Conservation (phyloP, 2,888 invertebrate genomes). For the Drosophila helvetica region DNA sequence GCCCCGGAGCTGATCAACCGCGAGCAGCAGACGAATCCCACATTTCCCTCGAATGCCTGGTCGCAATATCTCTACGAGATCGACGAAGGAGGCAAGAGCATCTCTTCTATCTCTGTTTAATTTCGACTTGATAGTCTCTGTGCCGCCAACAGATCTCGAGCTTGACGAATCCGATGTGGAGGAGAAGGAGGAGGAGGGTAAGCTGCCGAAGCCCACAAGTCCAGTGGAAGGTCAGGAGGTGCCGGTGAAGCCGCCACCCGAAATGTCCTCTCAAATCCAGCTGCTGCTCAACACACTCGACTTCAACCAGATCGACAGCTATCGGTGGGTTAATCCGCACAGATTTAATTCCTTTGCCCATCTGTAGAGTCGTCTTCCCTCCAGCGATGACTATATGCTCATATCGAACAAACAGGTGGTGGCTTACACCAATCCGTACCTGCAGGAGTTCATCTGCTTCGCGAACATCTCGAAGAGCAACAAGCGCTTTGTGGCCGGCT, state of each 20-base stretch:
- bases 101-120: too few species aligned
- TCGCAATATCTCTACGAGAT: slow-evolving; percentile 87
- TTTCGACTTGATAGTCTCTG: background rate
- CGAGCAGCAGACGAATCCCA: slow-evolving; percentile 88
- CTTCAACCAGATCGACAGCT: slow-evolving; percentile 84
- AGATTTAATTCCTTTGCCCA: background rate
- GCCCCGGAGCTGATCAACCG: slow-evolving; percentile 84
- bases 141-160: slow-evolving; percentile 55
- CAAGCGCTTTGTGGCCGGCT: slow-evolving; percentile 87
- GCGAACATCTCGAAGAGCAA: slow-evolving; percentile 87
- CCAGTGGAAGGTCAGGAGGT: slow-evolving; percentile 36
- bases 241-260: slow-evolving; percentile 60
- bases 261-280: slow-evolving; percentile 80
- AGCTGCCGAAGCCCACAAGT: slow-evolving; percentile 43
- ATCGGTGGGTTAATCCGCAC: slow-evolving; percentile 70
- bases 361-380: background rate
- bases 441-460: slow-evolving; percentile 86
- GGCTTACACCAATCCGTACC: slow-evolving; percentile 77
- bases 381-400: slow-evolving; percentile 82
- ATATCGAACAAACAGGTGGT: slow-evolving; percentile 73
- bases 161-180: slow-evolving; percentile 75
- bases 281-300: slow-evolving; percentile 81
- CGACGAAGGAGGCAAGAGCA: slow-evolving; percentile 71
- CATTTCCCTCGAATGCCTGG: slow-evolving; percentile 88
- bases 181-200: slow-evolving; percentile 45